A percentile compares a stretch with the other conserved stretches of the same genome.
Evolutionary conservation across 2,797 vertebrate genomes (phyloP).

Genomic region (Muscicapa comitata): DNA sequence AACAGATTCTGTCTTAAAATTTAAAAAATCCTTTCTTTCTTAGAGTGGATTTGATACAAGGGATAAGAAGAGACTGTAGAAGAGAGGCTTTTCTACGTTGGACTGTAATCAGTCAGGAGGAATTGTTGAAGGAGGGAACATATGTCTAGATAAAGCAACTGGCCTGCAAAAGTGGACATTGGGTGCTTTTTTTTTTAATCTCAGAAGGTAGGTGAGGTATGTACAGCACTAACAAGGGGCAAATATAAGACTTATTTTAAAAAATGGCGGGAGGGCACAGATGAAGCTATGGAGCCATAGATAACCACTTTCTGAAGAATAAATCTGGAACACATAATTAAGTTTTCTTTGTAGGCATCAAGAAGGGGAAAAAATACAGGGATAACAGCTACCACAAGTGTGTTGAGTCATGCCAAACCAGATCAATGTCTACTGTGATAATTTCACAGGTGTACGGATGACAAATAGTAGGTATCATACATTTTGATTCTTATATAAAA

Average conservation of each 20-base stretch:
- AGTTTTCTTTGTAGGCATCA: background rate
- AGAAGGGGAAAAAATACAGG: background rate
- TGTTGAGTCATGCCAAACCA: background rate
- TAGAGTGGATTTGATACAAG: background rate
- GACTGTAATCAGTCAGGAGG: background rate
- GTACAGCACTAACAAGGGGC: background rate
- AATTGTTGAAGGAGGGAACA: background rate
- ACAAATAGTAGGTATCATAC: background rate
- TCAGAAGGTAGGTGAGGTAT: background rate
- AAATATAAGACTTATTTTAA: background rate
- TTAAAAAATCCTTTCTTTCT: background rate
- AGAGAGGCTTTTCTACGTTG: fast-evolving
- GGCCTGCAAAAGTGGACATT: background rate
- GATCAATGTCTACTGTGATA: background rate
- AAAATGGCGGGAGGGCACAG: fast-evolving
- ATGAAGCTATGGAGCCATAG: background rate
- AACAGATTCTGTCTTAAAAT: background rate
- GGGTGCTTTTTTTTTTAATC: background rate
- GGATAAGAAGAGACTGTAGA: background rate
- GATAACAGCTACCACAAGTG: background rate
- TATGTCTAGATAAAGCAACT: background rate
- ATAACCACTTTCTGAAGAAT: background rate
- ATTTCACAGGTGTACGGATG: background rate
- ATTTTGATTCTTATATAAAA: background rate
- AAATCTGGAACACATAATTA: background rate